Conservation (phyloP, 1,140 invertebrate genomes). For the Campodea augens region DNA sequence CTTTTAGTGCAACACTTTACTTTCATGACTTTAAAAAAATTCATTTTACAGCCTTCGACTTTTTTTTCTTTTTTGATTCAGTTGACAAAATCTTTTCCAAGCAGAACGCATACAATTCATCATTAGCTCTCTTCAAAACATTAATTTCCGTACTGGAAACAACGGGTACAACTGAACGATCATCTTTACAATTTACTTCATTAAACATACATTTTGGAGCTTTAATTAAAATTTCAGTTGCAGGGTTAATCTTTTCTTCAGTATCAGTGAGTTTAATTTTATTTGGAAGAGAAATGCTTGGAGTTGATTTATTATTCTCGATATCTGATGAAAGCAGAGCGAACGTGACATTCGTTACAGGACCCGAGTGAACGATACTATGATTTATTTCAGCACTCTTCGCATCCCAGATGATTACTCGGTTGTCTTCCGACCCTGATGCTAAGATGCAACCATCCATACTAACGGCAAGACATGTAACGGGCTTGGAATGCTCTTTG, state of each 20-base stretch:
- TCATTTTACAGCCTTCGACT: no score
- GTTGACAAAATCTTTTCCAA: conserved; percentile 22
- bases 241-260: conserved; percentile 17
- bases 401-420: conserved; percentile 60
- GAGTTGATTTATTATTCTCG: conserved; percentile 23
- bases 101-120: conserved; percentile 27
- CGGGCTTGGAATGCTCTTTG: conserved; percentile 38
- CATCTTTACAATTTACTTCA: conserved; percentile 17
- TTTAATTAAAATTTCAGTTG: conserved; percentile 19
- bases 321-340: conserved; percentile 27
- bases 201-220: conserved; percentile 11
- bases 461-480: conserved; percentile 49
- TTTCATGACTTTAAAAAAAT: no score
- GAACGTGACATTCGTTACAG: conserved; percentile 47
- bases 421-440: conserved; percentile 51
- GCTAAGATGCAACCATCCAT: conserved; percentile 42
- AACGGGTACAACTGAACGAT: conserved; percentile 3
- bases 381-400: conserved; percentile 45
- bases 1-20: no score
- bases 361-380: conserved; percentile 45
- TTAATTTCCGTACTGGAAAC: conserved; percentile 21
- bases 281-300: conserved; percentile 21
- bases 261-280: conserved; percentile 10
- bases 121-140: conserved; percentile 27
- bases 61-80: no score